Base-by-base conservation (phyloP, 2,888 invertebrate species). In the Diaphora mendica region DNA sequence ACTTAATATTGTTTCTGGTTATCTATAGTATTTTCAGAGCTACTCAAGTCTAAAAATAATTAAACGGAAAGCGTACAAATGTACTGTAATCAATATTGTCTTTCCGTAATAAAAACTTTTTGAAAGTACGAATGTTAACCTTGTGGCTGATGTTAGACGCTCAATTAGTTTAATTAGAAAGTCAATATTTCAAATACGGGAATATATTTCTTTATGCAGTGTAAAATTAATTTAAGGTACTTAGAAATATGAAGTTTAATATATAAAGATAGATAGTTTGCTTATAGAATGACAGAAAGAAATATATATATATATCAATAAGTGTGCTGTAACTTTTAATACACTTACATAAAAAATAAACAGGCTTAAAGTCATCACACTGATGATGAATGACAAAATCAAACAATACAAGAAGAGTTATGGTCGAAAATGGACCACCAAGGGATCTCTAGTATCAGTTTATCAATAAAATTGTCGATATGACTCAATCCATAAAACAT, bases 41-140 rank as follows among this genome's bases (percentile, higher is more conserved):
- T n/a, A 26, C 13, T 30, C 30, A 15, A 59, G 30, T 26, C 26
- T 26, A 59, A 59, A 59, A 67, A 30, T 33, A 79, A 75, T 69
- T 78, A 77, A 77, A 72, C 74, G 79, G 59, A 78, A 80, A 84
- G 64, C 67, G 70, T n/a, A 70, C 76, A 48, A 62, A 70, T n/a
- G 17, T n/a, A 71, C 68, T 68, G 80, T 75, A 87, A 85, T 83
- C 75, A 82, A 84, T 84, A 86, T 80, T 76, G 77, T 82, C 82
- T 85, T 86, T 87, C 86, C 82, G 83, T 77, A 77, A 77, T 83
- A 85, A 86, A 86, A 87, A 84, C 73, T 72, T 71, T 75, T 82
- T 81, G 83, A 84, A 81, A 79, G 83, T 86, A 74, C n/a, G 68
- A 73, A 75, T 82, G 78, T 76, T 59, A 68, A 79, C 90, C 89